Evolutionary conservation across 2,113 vertebrate genomes (phyloP).

Genomic region (Crotophaga sulcirostris): DNA sequence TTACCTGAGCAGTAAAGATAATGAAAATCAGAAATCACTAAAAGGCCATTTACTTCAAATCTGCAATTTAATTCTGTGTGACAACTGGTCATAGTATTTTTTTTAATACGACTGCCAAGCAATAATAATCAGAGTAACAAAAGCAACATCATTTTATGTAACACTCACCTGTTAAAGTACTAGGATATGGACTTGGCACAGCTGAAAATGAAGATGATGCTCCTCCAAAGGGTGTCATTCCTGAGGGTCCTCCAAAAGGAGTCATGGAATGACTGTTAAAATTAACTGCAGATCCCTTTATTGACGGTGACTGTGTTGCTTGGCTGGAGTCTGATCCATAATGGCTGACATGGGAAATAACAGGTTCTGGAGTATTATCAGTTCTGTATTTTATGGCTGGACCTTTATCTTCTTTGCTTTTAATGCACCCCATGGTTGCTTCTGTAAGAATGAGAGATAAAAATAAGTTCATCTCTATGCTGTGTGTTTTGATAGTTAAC

Average conservation of each 20-base stretch:
- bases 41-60: neutral
- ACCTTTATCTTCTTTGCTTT: conserved; percentile 95
- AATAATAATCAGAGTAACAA: neutral
- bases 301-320: conserved; percentile 75
- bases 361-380: conserved; percentile 81
- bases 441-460: conserved; percentile 58
- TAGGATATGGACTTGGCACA: conserved; percentile 87
- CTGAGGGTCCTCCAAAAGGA: conserved; percentile 89
- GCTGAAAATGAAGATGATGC: conserved; percentile 87
- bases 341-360: conserved; percentile 77
- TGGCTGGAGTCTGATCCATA: conserved; percentile 88
- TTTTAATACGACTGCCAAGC: neutral
- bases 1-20: neutral
- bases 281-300: conserved; percentile 79
- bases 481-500: neutral
- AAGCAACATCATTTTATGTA: neutral
- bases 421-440: conserved; percentile 90
- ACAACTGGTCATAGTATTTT: neutral
- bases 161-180: conserved; percentile 85
- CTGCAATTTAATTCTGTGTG: neutral
- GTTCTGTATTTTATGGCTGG: conserved; percentile 86
- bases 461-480: neutral
- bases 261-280: conserved; percentile 86
- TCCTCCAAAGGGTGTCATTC: conserved; percentile 91
- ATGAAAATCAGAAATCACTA: neutral